A percentile compares a stretch with the other conserved stretches of the same genome.
These are phyloP conservation scores for Alfaro cultratus DNA, from an alignment of 2,797 vertebrate species.

Conservation along the genomic window DNA sequence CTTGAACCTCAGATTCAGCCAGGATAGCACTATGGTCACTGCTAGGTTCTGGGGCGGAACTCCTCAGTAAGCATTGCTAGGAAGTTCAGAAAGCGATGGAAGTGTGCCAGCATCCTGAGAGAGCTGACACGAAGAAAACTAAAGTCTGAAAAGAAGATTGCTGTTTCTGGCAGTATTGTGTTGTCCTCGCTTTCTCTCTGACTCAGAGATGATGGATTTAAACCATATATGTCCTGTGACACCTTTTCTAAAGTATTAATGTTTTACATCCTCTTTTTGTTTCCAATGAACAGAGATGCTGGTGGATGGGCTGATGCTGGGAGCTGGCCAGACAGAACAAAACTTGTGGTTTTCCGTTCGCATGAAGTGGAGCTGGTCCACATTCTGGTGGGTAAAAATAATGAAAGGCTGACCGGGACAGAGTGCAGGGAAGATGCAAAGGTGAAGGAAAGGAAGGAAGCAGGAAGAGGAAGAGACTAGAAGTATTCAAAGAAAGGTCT, in stretches of 20 bases:
- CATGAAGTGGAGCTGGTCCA: conserved; percentile 90
- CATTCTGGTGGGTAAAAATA: conserved; percentile 87
- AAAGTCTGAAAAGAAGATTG: conserved; percentile 28
- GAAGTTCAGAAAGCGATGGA: conserved; percentile 56
- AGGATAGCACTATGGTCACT: conserved; percentile 30
- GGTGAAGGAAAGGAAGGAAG: conserved; percentile 67
- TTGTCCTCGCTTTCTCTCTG: conserved; percentile 11
- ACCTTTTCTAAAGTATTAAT: background rate
- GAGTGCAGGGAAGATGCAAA: conserved; percentile 80
- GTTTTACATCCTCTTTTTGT: conserved; percentile 12
- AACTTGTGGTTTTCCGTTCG: conserved; percentile 88
- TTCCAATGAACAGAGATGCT: conserved; percentile 27
- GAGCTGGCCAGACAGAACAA: conserved; percentile 83
- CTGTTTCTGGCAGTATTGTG: conserved; percentile 12
- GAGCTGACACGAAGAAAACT: conserved; percentile 45
- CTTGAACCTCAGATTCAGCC: conserved; percentile 13
- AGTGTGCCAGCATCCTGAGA: conserved; percentile 51
- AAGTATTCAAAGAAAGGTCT: conserved; percentile 40
- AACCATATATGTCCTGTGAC: conserved; percentile 4
- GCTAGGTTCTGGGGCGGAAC: conserved; percentile 17
- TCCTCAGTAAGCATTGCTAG: conserved; percentile 33
- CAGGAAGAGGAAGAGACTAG: conserved; percentile 34
- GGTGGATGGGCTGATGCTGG: conserved; percentile 76
- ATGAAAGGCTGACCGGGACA: conserved; percentile 89
- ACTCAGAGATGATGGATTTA: conserved; percentile 1